Evolutionary conservation across 2,888 invertebrate species (phyloP).

Genomic region (Macrophya alboannulata): DNA sequence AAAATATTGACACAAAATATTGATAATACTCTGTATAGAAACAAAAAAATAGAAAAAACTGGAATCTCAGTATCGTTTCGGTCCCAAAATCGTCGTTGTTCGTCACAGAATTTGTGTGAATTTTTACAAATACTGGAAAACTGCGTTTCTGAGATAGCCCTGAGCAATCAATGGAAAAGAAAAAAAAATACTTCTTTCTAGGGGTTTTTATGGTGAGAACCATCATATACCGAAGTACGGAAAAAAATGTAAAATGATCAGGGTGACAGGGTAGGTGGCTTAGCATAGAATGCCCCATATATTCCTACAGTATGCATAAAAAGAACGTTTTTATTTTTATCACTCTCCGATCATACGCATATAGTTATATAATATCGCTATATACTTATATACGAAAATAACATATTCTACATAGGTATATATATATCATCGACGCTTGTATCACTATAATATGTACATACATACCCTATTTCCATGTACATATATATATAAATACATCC

Average conservation of each 20-base stretch:
- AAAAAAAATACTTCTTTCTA: too few relatives aligned
- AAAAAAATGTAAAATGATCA: too few relatives aligned
- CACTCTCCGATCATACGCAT: not conserved
- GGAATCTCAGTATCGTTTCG: not conserved
- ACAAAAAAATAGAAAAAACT: not conserved
- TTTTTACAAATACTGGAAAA: too few relatives aligned
- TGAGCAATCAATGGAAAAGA: too few relatives aligned
- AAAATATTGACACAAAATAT: too few relatives aligned
- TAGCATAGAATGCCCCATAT: not conserved
- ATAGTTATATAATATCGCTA: not conserved
- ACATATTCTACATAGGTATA: constrained; percentile 37
- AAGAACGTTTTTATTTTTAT: constrained; percentile 7
- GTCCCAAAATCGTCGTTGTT: too few relatives aligned
- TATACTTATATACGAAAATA: not conserved
- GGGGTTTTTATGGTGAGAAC: too few relatives aligned
- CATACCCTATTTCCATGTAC: not conserved
- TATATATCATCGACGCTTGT: constrained; percentile 32
- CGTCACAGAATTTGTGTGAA: too few relatives aligned
- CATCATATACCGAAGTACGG: too few relatives aligned
- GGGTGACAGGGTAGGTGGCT: too few relatives aligned
- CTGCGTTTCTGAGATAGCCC: too few relatives aligned
- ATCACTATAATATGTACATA: constrained; percentile 22
- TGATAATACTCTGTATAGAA: not conserved
- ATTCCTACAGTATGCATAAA: not conserved
- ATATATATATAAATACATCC: not conserved